These are phyloP conservation scores for Lycorma delicatula DNA, from an alignment of 1,140 invertebrate genomes.

Conservation along the genomic window DNA sequence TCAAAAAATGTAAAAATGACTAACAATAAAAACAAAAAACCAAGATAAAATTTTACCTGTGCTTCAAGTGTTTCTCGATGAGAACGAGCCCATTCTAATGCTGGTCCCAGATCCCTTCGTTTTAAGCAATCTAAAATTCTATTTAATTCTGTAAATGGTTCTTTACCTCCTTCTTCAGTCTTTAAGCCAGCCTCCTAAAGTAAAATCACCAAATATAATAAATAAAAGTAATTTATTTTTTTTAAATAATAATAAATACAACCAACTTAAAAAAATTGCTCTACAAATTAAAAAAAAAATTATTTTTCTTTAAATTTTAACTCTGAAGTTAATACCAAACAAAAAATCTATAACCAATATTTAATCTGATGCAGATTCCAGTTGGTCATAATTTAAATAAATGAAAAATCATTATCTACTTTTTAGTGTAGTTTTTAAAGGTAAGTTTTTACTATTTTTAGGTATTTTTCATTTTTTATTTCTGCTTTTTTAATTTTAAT, in stretches of 20 bases:
- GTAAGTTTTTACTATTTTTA: no score
- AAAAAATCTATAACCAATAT: no score
- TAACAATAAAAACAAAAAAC: no score
- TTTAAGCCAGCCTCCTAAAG: slow-evolving; percentile 62
- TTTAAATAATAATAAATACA: slow-evolving; percentile 1
- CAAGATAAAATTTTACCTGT: no score
- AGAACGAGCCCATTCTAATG: slow-evolving; percentile 65
- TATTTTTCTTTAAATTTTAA: neutral
- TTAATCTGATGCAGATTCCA: no score
- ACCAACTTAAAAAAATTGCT: neutral
- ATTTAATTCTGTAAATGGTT: slow-evolving; percentile 79
- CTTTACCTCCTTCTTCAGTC: slow-evolving; percentile 59
- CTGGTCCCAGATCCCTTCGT: slow-evolving; percentile 66
- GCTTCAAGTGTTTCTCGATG: slow-evolving; percentile 52
- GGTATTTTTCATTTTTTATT: no score
- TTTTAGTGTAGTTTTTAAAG: no score
- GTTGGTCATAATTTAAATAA: no score
- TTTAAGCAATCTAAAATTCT: slow-evolving; percentile 74
- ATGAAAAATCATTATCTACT: no score
- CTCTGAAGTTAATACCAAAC: no score
- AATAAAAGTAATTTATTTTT: neutral
- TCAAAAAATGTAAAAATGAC: no score
- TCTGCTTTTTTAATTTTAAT: no score
- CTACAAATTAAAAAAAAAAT: neutral
- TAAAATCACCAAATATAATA: neutral